phyloP scores from a whole-genome alignment of 2,113 vertebrate species.

The Talpa occidentalis region DNA sequence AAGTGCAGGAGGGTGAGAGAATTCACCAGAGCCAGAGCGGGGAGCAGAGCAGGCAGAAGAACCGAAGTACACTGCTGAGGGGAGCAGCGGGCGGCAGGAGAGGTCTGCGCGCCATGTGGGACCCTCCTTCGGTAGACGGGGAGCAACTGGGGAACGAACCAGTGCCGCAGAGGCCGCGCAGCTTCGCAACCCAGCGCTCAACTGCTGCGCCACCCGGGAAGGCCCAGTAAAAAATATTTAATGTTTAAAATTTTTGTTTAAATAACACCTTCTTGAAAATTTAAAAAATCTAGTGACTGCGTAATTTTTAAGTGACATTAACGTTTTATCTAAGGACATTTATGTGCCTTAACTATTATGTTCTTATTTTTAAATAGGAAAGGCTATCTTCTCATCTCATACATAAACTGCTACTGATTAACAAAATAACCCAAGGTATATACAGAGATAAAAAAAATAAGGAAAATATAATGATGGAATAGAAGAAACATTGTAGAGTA shows the following conservation, averaged over 20 bases:
- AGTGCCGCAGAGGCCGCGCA: too few relatives aligned
- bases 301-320: background rate
- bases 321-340: background rate
- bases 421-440: background rate
- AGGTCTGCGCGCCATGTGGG: too few relatives aligned
- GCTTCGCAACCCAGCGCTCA: too few relatives aligned
- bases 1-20: too few relatives aligned
- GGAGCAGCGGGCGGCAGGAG: too few relatives aligned
- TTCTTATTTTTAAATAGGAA: background rate
- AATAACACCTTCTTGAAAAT: background rate
- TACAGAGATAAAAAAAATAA: background rate
- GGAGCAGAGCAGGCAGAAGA: too few relatives aligned
- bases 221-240: constrained; percentile 12
- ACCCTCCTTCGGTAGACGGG: too few relatives aligned
- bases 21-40: too few relatives aligned
- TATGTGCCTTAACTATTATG: background rate
- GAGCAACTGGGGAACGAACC: too few relatives aligned
- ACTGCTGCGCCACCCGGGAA: too few relatives aligned
- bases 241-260: background rate
- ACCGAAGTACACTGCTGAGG: too few relatives aligned
- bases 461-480: background rate
- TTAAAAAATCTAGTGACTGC: background rate
- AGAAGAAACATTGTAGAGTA: background rate
- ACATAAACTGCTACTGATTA: background rate
- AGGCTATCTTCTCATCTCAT: background rate